Evolutionary conservation across 2,797 vertebrate genomes (phyloP), one percentile per base, ranked within the genome.

Genomic region (Mormyrus hasselquistii): DNA sequence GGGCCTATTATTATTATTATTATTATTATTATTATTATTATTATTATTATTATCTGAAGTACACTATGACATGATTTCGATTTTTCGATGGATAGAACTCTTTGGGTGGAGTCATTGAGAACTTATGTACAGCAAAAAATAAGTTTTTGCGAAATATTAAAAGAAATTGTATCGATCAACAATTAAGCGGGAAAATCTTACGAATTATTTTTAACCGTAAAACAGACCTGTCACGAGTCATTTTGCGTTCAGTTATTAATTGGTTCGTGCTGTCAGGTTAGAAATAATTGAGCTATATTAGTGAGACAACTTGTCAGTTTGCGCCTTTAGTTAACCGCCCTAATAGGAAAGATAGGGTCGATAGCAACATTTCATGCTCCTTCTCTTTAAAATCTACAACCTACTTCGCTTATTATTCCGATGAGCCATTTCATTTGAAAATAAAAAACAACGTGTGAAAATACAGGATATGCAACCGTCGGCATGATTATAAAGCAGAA

Each of bases 211-310:
- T 88, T 22, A 83, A 88, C 92, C 91, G 90, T 84, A 38, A 91
- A 91, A 73, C 88, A 89, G 89, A 92, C 85, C 91, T 95, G 95
- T 95, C 95, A 96, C 88, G 92, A 90, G 92, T 91, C 86, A 94
- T 95, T 90, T 90, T 89, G 90, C 90, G 89, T 90, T 83, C 73
- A 53, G 25, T 88, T 93, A 93, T 95, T 95, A 95, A 95, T 94
- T 94, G 93, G 89, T 94, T 93, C 92, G 93, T 91, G 93, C 93
- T 96, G 95, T 95, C 95, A 94, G 73, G 90, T 91, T 94, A 90
- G 92, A 93, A 95, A 94, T 95, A 95, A 96, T 95, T 95, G 94
- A 93, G 92, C 90, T 94, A 92, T 92, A 93, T 95, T 94, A 95
- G 93, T 89, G 79, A 92, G 93, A 93, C 91, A 92, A 93, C 93